A percentile compares a stretch with the other conserved stretches of the same genome.
phyloP scores from a whole-genome alignment of 2,888 invertebrate genomes.

The Odontomyia ornata region DNA sequence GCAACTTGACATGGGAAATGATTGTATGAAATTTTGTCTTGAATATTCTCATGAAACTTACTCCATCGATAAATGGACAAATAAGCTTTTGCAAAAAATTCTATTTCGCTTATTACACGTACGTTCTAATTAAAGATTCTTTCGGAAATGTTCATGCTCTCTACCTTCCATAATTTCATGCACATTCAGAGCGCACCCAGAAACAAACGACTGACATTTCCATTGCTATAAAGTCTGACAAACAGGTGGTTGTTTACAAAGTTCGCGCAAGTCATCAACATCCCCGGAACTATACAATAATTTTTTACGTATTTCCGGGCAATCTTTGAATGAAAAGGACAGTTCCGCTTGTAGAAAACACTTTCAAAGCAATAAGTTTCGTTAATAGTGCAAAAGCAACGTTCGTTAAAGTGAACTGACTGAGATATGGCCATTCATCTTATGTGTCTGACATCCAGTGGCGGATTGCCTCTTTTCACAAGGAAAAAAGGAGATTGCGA shows the following conservation, averaged over 20 bases:
- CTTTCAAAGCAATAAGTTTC: no score
- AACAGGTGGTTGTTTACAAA: conserved; percentile 28
- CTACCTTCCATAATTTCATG: no score
- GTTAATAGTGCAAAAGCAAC: no score
- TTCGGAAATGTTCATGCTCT: no score
- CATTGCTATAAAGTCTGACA: conserved; percentile 15
- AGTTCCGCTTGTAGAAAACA: no score
- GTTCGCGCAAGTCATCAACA: conserved; percentile 20
- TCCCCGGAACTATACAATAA: conserved; percentile 13
- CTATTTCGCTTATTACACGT: no score
- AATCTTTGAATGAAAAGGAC: no score
- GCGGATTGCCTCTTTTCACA: conserved; percentile 88
- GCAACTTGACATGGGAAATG: neutral
- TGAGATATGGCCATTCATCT: conserved; percentile 73
- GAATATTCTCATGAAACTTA: no score
- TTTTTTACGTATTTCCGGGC: conserved; percentile 4
- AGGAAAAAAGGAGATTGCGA: conserved; percentile 84
- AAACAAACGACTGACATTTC: neutral
- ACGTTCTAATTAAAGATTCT: no score
- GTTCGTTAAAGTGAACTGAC: neutral
- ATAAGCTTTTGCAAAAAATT: no score
- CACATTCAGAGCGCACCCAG: neutral
- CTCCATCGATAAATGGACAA: no score
- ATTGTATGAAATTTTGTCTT: neutral
- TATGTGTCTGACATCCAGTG: conserved; percentile 83